Evolutionary conservation across 2,113 vertebrate genomes (phyloP).

Genomic region (Cyanoliseus patagonus): DNA sequence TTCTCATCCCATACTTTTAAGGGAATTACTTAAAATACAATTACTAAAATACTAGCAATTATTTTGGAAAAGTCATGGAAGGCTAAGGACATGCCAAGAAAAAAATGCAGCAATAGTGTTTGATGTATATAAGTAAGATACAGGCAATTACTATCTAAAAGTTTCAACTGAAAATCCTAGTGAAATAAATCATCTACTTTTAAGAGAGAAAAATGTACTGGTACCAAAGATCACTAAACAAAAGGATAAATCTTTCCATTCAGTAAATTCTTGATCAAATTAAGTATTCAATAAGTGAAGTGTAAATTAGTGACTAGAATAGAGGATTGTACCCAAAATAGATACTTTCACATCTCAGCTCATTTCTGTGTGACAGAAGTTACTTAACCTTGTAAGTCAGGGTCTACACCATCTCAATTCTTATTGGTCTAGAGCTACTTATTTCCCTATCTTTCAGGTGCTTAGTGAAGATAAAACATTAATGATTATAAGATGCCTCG

Average conservation of each 20-base stretch:
- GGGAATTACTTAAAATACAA: not conserved
- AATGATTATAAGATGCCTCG: not conserved
- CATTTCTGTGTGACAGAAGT: not conserved
- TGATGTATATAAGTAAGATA: not conserved
- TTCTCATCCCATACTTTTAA: not conserved
- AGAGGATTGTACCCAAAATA: not conserved
- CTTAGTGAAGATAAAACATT: constrained; percentile 11
- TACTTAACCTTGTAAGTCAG: not conserved
- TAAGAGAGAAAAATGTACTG: not conserved
- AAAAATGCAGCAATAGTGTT: not conserved
- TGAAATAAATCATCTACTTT: not conserved
- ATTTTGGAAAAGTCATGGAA: not conserved
- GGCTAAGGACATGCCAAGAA: not conserved
- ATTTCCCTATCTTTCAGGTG: not conserved
- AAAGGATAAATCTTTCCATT: not conserved
- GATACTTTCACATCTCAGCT: not conserved
- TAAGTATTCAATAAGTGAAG: not conserved
- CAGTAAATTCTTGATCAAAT: not conserved
- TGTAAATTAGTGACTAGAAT: not conserved
- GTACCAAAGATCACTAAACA: not conserved
- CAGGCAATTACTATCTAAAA: not conserved
- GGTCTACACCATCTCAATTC: not conserved
- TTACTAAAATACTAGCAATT: not conserved
- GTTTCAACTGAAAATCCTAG: not conserved
- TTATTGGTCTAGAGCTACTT: not conserved